phyloP scores from a whole-genome alignment of 2,797 vertebrate species.

The Acanthurus tractus region DNA sequence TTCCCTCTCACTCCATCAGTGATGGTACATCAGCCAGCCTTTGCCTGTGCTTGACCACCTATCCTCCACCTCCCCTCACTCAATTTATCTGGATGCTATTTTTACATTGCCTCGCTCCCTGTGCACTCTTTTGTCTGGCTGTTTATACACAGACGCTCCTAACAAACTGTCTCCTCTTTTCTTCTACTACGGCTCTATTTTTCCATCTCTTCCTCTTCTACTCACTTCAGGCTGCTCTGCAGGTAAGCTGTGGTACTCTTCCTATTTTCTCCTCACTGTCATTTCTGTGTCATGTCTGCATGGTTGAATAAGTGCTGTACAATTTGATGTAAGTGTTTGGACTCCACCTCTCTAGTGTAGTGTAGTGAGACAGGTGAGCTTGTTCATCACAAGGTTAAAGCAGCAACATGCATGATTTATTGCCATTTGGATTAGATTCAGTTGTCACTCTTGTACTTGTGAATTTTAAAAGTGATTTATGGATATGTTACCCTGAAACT shows the following conservation, averaged over 20 bases:
- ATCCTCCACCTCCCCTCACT: slow-evolving; percentile 40
- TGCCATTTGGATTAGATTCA: neutral
- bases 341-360: slow-evolving; percentile 27
- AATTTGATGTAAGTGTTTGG: slow-evolving; percentile 9
- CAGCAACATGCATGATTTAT: slow-evolving; percentile 8
- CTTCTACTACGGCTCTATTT: slow-evolving; percentile 39
- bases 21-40: slow-evolving; percentile 45
- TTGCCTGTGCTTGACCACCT: slow-evolving; percentile 51
- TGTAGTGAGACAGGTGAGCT: neutral
- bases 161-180: slow-evolving; percentile 63
- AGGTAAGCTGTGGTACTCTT: slow-evolving; percentile 87
- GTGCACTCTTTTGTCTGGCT: slow-evolving; percentile 33
- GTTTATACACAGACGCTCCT: slow-evolving; percentile 33
- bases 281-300: slow-evolving; percentile 34
- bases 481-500: neutral
- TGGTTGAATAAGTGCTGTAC: neutral
- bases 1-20: neutral
- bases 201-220: slow-evolving; percentile 55
- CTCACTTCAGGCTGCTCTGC: slow-evolving; percentile 91
- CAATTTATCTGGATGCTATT: slow-evolving; percentile 72
- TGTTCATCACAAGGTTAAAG: slow-evolving; percentile 1
- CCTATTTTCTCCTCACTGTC: slow-evolving; percentile 14
- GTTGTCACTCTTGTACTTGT: neutral
- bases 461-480: slow-evolving; percentile 1
- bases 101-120: slow-evolving; percentile 58